A percentile compares a stretch with the other conserved stretches of the same genome.
Evolutionary conservation across 2,113 vertebrate genomes (phyloP).

Genomic region (Eurystomus gularis): DNA sequence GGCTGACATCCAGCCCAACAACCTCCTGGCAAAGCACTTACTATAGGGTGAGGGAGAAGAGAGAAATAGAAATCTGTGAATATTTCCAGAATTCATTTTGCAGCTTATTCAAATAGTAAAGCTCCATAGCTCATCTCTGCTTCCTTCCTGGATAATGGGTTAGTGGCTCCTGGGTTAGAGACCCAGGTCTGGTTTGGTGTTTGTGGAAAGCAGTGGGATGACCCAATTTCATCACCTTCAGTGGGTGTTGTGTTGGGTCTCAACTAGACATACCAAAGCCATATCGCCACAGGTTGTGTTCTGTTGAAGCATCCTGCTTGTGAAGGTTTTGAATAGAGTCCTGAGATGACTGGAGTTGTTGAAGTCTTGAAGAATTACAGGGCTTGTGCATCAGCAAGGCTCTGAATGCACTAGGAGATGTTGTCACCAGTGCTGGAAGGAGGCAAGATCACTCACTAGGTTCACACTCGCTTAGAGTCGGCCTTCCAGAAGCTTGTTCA

Average conservation of each 20-base stretch:
- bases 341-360: neutral
- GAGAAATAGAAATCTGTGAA: neutral
- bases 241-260: neutral
- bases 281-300: neutral
- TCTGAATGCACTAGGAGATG: neutral
- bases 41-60: neutral
- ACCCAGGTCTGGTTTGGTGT: neutral
- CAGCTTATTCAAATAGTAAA: neutral
- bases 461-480: neutral
- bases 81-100: neutral
- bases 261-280: neutral
- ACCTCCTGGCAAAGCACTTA: neutral
- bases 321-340: neutral
- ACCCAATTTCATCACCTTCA: neutral
- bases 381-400: neutral
- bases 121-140: neutral
- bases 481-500: neutral
- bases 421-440: neutral
- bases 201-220: neutral
- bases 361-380: neutral
- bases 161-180: neutral
- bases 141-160: neutral
- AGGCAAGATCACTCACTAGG: neutral
- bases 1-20: constrained; percentile 31
- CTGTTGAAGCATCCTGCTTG: neutral